Evolutionary conservation across 35 echinoderm and acorn worm genomes (phyloP).

Genomic region (Apostichopus parvimensis): DNA sequence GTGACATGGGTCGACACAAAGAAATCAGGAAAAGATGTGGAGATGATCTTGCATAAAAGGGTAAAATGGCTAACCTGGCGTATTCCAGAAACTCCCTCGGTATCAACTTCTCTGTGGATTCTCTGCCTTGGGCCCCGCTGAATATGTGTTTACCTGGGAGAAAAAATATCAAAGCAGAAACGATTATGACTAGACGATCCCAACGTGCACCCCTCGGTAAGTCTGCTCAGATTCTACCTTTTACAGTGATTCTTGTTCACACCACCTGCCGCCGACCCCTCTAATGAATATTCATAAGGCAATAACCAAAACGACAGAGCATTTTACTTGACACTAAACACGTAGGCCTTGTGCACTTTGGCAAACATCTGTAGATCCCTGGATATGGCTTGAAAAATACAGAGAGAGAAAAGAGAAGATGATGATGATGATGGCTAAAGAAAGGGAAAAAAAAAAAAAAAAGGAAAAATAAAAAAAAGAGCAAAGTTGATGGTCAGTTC

Average conservation of each 20-base stretch:
- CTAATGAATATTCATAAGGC: neutral
- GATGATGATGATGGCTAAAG: neutral
- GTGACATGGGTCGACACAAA: too few relatives aligned
- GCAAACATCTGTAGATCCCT: neutral
- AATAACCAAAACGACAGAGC: neutral
- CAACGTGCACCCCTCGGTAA: too few relatives aligned
- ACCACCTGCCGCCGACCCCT: neutral
- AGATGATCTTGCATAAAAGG: too few relatives aligned
- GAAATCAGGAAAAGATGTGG: too few relatives aligned
- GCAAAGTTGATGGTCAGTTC: neutral
- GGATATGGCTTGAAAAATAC: neutral
- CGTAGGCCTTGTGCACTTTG: neutral
- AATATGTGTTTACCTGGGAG: constrained; percentile 45
- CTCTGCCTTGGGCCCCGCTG: constrained; percentile 41
- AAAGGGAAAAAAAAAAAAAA: neutral
- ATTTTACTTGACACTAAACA: neutral
- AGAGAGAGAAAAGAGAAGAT: too few relatives aligned
- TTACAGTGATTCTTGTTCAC: too few relatives aligned
- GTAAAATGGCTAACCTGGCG: constrained; percentile 5
- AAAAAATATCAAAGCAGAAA: neutral
- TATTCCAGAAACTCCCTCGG: constrained; percentile 36
- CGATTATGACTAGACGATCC: neutral
- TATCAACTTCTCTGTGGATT: constrained; percentile 32
- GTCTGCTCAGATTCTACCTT: too few relatives aligned
- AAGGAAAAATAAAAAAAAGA: neutral